These are phyloP conservation scores for Sterna hirundo DNA, from an alignment of 2,113 vertebrate species.

Conservation along the genomic window DNA sequence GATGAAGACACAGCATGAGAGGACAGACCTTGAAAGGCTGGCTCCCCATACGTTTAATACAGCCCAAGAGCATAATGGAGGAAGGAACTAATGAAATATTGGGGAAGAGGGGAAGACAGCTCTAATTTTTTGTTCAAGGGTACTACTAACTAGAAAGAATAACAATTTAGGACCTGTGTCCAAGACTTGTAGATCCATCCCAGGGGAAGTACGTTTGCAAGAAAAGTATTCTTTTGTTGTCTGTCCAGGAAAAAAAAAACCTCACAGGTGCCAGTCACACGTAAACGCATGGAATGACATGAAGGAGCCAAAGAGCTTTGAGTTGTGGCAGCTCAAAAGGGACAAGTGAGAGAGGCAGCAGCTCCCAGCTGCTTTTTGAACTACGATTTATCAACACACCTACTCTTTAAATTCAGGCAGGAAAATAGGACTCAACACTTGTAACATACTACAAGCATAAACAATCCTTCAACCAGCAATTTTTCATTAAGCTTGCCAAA, in stretches of 20 bases:
- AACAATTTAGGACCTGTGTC: neutral
- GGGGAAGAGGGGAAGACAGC: neutral
- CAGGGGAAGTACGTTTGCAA: neutral
- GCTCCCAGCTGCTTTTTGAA: neutral
- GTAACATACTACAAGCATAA: neutral
- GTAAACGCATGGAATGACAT: neutral
- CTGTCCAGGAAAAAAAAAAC: neutral
- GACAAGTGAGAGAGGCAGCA: neutral
- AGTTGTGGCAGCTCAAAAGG: neutral
- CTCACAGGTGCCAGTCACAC: neutral
- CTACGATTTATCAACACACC: neutral
- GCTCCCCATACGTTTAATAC: fast-evolving
- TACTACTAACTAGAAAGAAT: neutral
- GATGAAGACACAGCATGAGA: neutral
- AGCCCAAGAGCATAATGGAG: neutral
- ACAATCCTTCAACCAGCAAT: neutral
- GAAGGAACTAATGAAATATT: neutral
- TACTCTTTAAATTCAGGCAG: neutral
- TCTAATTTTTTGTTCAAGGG: neutral
- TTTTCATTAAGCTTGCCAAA: neutral
- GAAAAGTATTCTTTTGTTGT: neutral
- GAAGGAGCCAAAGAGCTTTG: neutral
- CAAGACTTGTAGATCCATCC: neutral
- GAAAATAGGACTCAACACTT: neutral
- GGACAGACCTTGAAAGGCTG: neutral